phyloP scores from a whole-genome alignment of 2,797 vertebrate species.

The Hyperoplus immaculatus region DNA sequence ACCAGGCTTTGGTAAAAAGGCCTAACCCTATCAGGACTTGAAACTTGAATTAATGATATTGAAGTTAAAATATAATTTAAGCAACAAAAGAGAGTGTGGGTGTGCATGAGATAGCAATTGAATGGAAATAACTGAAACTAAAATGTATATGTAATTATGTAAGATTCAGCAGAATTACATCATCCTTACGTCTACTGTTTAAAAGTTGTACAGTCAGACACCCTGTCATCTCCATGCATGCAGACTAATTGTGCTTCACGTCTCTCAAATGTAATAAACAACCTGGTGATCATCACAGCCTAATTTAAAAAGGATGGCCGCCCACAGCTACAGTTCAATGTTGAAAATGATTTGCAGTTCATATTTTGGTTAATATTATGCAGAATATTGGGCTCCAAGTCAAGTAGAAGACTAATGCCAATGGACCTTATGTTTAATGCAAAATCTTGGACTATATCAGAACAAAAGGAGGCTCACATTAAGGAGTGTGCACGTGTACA shows the following conservation, averaged over 20 bases:
- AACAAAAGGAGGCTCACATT: no score
- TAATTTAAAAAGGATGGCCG: neutral
- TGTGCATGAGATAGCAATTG: neutral
- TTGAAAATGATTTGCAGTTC: constrained; percentile 4
- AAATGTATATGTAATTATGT: neutral
- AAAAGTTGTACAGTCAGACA: neutral
- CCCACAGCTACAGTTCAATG: constrained; percentile 5
- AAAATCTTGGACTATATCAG: no score
- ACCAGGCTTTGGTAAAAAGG: neutral
- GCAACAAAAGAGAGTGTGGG: neutral
- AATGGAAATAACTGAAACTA: constrained; percentile 8
- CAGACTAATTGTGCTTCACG: neutral
- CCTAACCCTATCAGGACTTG: neutral
- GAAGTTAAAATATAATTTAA: constrained; percentile 16
- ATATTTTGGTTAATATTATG: neutral
- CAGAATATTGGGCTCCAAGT: neutral
- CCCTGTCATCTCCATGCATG: neutral
- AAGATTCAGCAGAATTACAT: neutral
- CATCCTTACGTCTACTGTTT: neutral
- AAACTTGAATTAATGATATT: constrained; percentile 5
- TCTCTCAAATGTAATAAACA: constrained; percentile 17
- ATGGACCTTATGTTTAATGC: neutral
- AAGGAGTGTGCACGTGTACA: no score
- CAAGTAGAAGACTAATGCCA: neutral
- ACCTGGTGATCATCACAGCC: neutral